These are phyloP conservation scores for Poeciliopsis turneri DNA, from an alignment of 2,797 vertebrate genomes.

Conservation along the genomic window DNA sequence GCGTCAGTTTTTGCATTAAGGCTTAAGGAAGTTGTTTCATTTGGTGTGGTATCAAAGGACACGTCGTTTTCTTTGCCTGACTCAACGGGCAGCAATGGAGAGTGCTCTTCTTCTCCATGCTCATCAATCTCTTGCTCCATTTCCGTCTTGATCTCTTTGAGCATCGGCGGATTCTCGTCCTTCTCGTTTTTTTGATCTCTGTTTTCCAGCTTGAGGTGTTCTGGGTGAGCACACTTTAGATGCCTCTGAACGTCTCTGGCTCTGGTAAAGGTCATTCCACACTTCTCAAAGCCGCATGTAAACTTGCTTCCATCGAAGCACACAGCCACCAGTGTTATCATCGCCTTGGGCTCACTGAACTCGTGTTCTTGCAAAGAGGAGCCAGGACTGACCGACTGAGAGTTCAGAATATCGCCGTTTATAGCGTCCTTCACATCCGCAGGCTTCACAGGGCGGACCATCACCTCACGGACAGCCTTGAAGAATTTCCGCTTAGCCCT, in stretches of 20 bases:
- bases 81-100: conserved; percentile 38
- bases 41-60: conserved; percentile 27
- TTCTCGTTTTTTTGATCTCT: conserved; percentile 74
- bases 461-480: conserved; percentile 45
- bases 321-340: conserved; percentile 81
- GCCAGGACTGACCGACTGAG: conserved; percentile 45
- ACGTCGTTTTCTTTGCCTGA: conserved; percentile 52
- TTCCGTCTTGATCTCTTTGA: conserved; percentile 57
- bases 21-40: conserved; percentile 46
- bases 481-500: conserved; percentile 73
- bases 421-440: conserved; percentile 27
- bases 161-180: conserved; percentile 63
- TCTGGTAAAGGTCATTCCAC: conserved; percentile 88
- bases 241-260: conserved; percentile 90
- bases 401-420: conserved; percentile 46
- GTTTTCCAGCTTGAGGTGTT: conserved; percentile 87
- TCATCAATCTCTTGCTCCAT: conserved; percentile 65
- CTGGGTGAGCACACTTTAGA: conserved; percentile 88
- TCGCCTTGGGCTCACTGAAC: conserved; percentile 63
- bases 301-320: conserved; percentile 92
- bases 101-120: conserved; percentile 59
- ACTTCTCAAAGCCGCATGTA: conserved; percentile 91
- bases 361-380: conserved; percentile 45
- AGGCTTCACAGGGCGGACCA: conserved; percentile 24
- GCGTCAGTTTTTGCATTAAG: conserved; percentile 74